phyloP scores from a whole-genome alignment of 2,797 vertebrate species.

The Bradypus variegatus region DNA sequence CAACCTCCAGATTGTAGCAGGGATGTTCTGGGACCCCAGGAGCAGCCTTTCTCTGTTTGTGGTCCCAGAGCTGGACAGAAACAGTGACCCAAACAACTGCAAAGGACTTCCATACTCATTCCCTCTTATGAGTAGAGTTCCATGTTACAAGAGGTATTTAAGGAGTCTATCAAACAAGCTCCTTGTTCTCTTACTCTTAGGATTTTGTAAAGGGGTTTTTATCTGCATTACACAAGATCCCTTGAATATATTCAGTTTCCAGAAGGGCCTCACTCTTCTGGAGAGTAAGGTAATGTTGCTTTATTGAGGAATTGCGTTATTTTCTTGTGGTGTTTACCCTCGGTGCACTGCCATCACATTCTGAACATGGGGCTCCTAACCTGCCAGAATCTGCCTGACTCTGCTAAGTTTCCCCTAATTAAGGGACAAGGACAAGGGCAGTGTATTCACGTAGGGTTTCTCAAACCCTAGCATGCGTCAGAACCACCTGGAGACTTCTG shows the following conservation, averaged over 20 bases:
- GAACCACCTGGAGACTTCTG: neutral
- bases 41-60: neutral
- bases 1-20: neutral
- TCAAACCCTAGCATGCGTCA: fast-evolving
- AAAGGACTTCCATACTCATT: neutral
- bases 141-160: neutral
- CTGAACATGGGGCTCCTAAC: neutral
- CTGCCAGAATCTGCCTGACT: neutral
- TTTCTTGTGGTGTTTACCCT: neutral
- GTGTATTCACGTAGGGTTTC: neutral
- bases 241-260: neutral
- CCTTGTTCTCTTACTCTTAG: neutral
- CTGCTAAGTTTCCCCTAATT: too few relatives aligned
- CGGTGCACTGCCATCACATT: fast-evolving
- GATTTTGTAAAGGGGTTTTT: neutral
- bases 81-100: neutral
- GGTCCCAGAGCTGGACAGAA: neutral
- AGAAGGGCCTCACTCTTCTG: neutral
- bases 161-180: neutral
- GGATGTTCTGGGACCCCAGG: neutral
- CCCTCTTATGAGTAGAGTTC: neutral
- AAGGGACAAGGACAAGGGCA: neutral
- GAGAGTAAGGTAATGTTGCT: neutral
- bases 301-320: neutral
- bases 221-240: neutral